A percentile compares a stretch with the other conserved stretches of the same genome.
Conservation (phyloP, 2,888 invertebrate genomes). For the Morpho achilles region DNA sequence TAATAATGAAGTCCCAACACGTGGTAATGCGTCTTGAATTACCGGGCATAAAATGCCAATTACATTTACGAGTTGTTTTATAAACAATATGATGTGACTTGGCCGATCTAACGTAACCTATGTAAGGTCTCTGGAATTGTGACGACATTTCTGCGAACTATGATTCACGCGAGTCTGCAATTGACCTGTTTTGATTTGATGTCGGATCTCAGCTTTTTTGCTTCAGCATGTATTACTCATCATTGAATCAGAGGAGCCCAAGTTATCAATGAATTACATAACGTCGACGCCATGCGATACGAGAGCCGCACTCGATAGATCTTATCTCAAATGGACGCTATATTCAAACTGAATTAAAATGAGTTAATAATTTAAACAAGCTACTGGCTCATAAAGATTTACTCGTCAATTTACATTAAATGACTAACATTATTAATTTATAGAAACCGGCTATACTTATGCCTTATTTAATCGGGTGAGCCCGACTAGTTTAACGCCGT, state of each 20-base stretch:
- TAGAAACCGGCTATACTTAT: no score
- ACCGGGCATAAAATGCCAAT: constrained; percentile 13
- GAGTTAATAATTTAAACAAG: background rate
- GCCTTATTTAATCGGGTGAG: no score
- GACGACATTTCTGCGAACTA: constrained; percentile 59
- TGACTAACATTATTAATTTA: no score
- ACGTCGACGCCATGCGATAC: constrained; percentile 16
- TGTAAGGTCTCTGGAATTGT: constrained; percentile 54
- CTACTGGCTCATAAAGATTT: background rate
- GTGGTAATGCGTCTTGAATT: background rate
- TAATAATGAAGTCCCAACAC: no score
- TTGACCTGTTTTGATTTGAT: constrained; percentile 37
- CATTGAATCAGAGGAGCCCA: constrained; percentile 45
- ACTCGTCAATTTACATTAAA: background rate
- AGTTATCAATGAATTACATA: constrained; percentile 52
- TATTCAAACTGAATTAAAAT: no score
- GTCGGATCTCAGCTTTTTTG: constrained; percentile 48
- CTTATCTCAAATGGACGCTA: background rate
- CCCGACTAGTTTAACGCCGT: no score
- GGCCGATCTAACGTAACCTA: constrained; percentile 26
- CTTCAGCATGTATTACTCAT: constrained; percentile 58
- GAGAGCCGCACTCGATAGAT: background rate
- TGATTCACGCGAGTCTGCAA: constrained; percentile 51
- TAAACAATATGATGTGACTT: constrained; percentile 18
- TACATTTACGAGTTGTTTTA: constrained; percentile 15